phyloP scores from a whole-genome alignment of 37 sponge, comb jelly and placozoan genomes.

The Diacarnus erythraeanus region DNA sequence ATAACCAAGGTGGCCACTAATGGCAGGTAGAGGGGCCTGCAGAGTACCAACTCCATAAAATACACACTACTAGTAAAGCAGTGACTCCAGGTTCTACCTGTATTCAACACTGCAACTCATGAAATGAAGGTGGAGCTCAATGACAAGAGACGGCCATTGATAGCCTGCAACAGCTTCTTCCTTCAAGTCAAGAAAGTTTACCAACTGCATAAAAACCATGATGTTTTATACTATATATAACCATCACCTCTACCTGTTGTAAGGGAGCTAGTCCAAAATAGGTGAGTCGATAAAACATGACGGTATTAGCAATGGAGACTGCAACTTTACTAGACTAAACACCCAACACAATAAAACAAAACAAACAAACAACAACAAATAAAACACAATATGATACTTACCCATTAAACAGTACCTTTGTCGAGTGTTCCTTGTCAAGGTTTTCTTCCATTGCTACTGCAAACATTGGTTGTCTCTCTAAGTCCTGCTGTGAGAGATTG shows the following conservation, averaged over 20 bases:
- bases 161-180: slow-evolving; percentile 42
- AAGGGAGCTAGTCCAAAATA: slow-evolving; percentile 30
- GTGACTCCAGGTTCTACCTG: slow-evolving; percentile 30
- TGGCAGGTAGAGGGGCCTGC: slow-evolving; percentile 71
- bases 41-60: not conserved
- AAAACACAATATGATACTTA: not conserved
- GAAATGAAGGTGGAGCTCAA: slow-evolving; percentile 68
- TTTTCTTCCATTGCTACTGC: slow-evolving; percentile 71
- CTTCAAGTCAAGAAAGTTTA: slow-evolving; percentile 7
- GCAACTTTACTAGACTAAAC: slow-evolving; percentile 68
- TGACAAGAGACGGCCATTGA: slow-evolving; percentile 46
- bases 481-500: not conserved
- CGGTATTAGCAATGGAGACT: slow-evolving; percentile 33
- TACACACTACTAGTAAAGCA: not conserved
- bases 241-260: too few relatives aligned
- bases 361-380: not conserved
- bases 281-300: slow-evolving; percentile 38
- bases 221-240: too few relatives aligned
- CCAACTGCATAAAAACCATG: slow-evolving; percentile 10
- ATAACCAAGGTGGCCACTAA: slow-evolving; percentile 36
- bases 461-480: slow-evolving; percentile 44
- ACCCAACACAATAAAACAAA: not conserved
- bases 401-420: slow-evolving; percentile 23
- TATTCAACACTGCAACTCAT: slow-evolving; percentile 61
- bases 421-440: slow-evolving; percentile 24